Evolutionary conservation across 2,113 vertebrate species (phyloP).

Genomic region (Labeo catla): DNA sequence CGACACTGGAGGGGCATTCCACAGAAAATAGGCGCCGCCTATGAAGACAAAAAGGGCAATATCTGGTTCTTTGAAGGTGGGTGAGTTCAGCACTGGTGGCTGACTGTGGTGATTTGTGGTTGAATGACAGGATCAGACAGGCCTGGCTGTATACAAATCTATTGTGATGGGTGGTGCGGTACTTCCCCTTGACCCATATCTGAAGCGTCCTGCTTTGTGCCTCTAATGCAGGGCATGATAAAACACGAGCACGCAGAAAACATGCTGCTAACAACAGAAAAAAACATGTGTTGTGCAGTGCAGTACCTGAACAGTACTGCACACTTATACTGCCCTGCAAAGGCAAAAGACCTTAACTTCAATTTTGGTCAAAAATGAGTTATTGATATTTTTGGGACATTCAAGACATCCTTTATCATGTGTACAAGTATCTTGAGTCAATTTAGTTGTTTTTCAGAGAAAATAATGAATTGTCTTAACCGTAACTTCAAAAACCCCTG

Average conservation of each 20-base stretch:
- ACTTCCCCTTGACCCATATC: conserved; percentile 41
- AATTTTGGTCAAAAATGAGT: too few species aligned
- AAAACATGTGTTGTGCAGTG: neutral
- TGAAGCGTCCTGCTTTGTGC: conserved; percentile 5
- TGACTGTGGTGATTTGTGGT: conserved; percentile 38
- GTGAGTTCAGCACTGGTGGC: conserved; percentile 34
- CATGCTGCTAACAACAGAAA: neutral
- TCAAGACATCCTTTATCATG: too few species aligned
- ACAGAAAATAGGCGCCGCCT: conserved; percentile 84
- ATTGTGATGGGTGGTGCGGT: conserved; percentile 20
- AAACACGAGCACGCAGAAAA: conserved; percentile 1
- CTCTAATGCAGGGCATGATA: conserved; percentile 35
- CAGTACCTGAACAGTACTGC: neutral
- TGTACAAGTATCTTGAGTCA: too few species aligned
- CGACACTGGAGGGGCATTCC: conserved; percentile 93
- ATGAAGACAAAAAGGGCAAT: conserved; percentile 90
- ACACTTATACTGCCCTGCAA: too few species aligned
- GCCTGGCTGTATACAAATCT: conserved; percentile 16
- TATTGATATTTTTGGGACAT: too few species aligned
- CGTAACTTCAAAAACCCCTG: too few species aligned
- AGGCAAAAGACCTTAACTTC: too few species aligned
- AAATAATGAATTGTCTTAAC: too few species aligned
- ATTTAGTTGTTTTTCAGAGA: too few species aligned
- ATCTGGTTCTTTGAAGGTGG: conserved; percentile 98
- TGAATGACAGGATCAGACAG: conserved; percentile 29